A percentile compares a stretch with the other conserved stretches of the same genome.
phyloP scores from a whole-genome alignment of 2,888 invertebrate genomes.

The Geophilus truncorum region DNA sequence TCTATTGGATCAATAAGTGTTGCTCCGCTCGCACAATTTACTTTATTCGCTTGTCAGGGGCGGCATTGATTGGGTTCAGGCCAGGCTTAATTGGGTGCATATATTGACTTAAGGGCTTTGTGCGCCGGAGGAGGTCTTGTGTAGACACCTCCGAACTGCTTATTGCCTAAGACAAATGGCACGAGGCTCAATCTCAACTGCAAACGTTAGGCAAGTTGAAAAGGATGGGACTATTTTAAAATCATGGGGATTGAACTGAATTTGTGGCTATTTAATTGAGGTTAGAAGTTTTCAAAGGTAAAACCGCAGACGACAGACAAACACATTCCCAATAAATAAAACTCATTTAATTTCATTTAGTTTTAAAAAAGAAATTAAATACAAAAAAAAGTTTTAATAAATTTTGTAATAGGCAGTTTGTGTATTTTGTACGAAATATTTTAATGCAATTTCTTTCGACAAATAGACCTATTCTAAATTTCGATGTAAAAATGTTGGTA shows the following conservation, averaged over 20 bases:
- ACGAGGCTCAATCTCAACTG: background rate
- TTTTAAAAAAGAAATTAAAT: too few relatives aligned
- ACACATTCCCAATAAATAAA: too few relatives aligned
- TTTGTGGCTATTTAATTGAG: background rate
- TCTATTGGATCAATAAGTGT: background rate
- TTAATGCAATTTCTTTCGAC: too few relatives aligned
- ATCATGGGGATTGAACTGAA: background rate
- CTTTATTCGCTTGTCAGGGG: background rate
- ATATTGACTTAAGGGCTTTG: constrained; percentile 14
- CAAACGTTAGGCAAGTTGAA: background rate
- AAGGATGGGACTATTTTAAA: background rate
- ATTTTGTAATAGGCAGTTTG: too few relatives aligned
- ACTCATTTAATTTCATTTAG: too few relatives aligned
- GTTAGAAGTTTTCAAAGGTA: background rate
- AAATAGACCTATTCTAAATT: too few relatives aligned
- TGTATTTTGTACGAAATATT: too few relatives aligned
- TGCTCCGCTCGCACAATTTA: background rate
- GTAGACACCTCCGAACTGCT: background rate
- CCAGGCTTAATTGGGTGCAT: constrained; percentile 22
- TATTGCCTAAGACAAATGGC: background rate
- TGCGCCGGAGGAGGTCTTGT: constrained; percentile 10
- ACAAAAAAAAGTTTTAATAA: too few relatives aligned
- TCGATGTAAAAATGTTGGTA: background rate
- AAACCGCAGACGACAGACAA: background rate
- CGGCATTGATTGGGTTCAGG: constrained; percentile 1